These are phyloP conservation scores for Ammodytes dubius DNA, from an alignment of 2,113 vertebrate species.

Conservation along the genomic window DNA sequence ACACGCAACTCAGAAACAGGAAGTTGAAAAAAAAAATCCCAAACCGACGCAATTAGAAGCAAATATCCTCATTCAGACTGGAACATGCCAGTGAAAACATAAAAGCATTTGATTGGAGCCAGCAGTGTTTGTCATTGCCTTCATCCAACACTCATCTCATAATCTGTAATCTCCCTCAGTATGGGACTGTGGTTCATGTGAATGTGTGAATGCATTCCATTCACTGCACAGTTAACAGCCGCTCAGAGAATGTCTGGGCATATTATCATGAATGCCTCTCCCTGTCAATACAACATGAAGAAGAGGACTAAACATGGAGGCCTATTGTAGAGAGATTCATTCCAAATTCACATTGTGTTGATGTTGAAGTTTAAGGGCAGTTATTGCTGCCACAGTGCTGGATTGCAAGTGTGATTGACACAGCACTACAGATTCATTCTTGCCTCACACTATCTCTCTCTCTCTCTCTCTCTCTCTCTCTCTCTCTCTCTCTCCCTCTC, in stretches of 20 bases:
- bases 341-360: neutral
- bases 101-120: conserved; percentile 4
- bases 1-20: neutral
- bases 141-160: conserved; percentile 46
- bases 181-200: neutral
- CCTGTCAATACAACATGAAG: conserved; percentile 19
- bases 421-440: too few species aligned
- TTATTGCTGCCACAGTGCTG: neutral
- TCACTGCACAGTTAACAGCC: conserved; percentile 43
- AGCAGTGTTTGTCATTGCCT: conserved; percentile 4
- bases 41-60: too few species aligned
- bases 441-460: too few species aligned
- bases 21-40: neutral
- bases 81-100: neutral
- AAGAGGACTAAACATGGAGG: conserved; percentile 17
- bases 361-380: neutral
- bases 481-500: too few species aligned
- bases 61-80: neutral
- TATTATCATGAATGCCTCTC: conserved; percentile 56
- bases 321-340: conserved; percentile 6
- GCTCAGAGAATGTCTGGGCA: conserved; percentile 19
- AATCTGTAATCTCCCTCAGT: conserved; percentile 43
- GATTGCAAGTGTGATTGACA: neutral
- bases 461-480: too few species aligned
- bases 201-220: conserved; percentile 44